Conservation (phyloP, 2,113 vertebrate genomes). For the Maccullochella peelii region DNA sequence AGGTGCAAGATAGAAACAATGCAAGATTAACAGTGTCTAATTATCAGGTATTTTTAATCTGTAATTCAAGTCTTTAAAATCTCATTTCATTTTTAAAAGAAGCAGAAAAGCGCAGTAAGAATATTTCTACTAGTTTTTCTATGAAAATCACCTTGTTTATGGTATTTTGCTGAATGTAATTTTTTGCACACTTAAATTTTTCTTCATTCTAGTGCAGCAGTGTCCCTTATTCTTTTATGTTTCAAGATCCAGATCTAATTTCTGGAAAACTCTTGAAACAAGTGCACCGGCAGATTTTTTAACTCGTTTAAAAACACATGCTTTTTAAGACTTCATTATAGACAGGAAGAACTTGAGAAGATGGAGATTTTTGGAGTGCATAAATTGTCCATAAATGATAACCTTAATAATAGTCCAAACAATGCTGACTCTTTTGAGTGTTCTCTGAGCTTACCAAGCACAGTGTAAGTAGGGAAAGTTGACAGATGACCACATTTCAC, state of each 20-base stretch:
- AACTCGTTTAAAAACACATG: too few species aligned
- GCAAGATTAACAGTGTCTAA: background rate
- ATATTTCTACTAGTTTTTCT: background rate
- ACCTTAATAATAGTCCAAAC: background rate
- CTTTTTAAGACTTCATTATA: background rate
- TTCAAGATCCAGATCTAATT: background rate
- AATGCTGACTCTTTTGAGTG: background rate
- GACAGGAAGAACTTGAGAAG: background rate
- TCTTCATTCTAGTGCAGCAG: background rate
- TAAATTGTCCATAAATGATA: background rate
- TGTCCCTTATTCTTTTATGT: background rate
- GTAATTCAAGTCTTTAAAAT: background rate
- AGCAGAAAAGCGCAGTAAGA: background rate
- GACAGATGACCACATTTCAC: conserved; percentile 95
- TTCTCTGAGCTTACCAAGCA: conserved; percentile 88
- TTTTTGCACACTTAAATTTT: background rate
- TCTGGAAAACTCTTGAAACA: background rate
- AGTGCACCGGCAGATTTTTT: background rate
- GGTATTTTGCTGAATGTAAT: background rate
- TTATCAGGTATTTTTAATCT: background rate
- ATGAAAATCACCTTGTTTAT: background rate
- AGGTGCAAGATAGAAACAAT: background rate
- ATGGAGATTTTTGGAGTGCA: background rate
- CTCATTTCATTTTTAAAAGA: background rate
- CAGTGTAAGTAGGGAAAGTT: conserved; percentile 98